Base-by-base conservation (phyloP, 2,113 vertebrate species). In the Seriola aureovittata region DNA sequence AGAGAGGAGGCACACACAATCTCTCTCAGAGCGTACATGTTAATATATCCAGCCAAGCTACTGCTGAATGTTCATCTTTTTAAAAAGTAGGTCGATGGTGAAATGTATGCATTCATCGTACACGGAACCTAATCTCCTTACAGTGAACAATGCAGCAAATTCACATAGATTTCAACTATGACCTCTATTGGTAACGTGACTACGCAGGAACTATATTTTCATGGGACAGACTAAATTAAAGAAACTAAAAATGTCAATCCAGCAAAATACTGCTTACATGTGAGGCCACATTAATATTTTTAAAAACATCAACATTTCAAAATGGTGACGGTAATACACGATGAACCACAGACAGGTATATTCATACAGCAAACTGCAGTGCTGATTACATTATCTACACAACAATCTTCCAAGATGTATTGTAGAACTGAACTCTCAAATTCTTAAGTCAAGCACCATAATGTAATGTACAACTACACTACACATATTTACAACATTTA, bases 51-150 rank as follows among this genome's bases (percentile, higher is more conserved):
- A 76, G 65, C 65, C 81, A 77, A 88, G 54, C 68, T 71, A 19
- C n/a, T 23, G 52, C 63, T 71, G 59, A 85, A 74, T 59, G 63
- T 74, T 78, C 17, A 46, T 32, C 71, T 48, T 84, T 72, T 48
- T 2, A 50, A 40, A 85, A 81, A 78, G 64, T 23, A 80, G 74
- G 73, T 65, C 66, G 77, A 40, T 60, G 16, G 54, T 73, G 82
- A 89, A 76, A 86, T 75, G 34, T 80, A 63, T 71, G 66, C 34
- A 80, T 78, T 72, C 62, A 90, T 71, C 82, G 73, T 50, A 66
- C 25, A 57, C 50, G 36, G 42, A 55, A 8, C n/a, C 32, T 89
- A 93, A 95, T 94, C 85, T 88, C 8, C 76, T 93, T 92, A 90
- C 3, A 44, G 44, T 71, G 54, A 93, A 88, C 81, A 88, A 87